phyloP scores from a whole-genome alignment of 2,888 invertebrate genomes.

The Drosophila mimetica region DNA sequence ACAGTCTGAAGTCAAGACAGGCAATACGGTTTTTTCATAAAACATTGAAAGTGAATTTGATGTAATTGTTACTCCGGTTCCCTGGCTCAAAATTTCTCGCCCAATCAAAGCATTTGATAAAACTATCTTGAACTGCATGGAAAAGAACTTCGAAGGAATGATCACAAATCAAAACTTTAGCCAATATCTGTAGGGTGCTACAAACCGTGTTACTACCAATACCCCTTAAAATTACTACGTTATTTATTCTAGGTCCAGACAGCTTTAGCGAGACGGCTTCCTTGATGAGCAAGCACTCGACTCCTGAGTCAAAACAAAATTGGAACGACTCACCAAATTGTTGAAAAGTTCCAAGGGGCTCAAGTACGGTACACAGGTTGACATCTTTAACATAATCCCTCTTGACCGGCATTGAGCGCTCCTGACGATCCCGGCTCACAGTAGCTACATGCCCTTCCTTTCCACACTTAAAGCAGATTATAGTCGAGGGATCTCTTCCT shows the following conservation, averaged over 20 bases:
- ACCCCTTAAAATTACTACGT: slow-evolving; percentile 1
- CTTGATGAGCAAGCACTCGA: background rate
- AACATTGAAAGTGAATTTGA: background rate
- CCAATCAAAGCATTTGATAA: slow-evolving; percentile 1
- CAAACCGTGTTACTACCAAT: background rate
- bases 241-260: slow-evolving; percentile 1
- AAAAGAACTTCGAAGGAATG: background rate
- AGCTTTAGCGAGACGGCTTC: background rate
- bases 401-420: background rate
- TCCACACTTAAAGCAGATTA: background rate
- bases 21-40: slow-evolving; percentile 1
- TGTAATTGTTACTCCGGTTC: slow-evolving; percentile 1
- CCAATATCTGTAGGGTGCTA: background rate
- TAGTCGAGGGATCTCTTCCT: background rate
- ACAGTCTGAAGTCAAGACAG: background rate
- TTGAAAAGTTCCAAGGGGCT: background rate
- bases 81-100: background rate
- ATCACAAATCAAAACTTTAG: slow-evolving; percentile 2
- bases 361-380: background rate
- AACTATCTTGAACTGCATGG: background rate
- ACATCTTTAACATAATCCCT: background rate
- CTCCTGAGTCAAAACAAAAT: background rate
- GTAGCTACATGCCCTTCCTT: background rate
- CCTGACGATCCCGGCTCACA: too few species aligned
- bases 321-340: slow-evolving; percentile 2